Percentiles rank a stretch among this genome's conserved stretches.
Evolutionary conservation across 2,113 vertebrate genomes (phyloP).

Genomic region (Thymallus thymallus): DNA sequence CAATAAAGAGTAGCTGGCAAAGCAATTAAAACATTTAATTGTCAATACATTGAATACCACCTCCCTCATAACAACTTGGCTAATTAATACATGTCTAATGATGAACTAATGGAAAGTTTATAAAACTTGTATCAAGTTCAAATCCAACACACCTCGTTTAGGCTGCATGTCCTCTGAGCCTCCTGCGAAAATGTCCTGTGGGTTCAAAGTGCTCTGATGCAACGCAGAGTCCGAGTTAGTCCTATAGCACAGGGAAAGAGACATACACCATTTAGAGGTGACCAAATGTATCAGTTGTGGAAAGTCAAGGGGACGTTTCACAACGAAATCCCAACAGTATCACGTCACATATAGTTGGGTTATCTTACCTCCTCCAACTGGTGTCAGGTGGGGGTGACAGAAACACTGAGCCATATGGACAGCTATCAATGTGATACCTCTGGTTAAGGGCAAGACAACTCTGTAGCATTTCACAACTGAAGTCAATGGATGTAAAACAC

Average conservation of each 20-base stretch:
- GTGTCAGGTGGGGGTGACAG: slow-evolving; percentile 93
- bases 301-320: too few relatives aligned
- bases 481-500: not conserved
- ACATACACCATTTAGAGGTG: too few relatives aligned
- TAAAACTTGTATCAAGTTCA: too few relatives aligned
- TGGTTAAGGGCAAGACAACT: slow-evolving; percentile 59
- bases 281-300: too few relatives aligned
- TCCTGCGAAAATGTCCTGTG: slow-evolving; percentile 81
- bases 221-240: slow-evolving; percentile 97
- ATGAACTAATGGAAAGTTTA: too few relatives aligned
- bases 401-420: slow-evolving; percentile 92
- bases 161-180: slow-evolving; percentile 89
- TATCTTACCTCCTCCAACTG: slow-evolving; percentile 92
- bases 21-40: too few relatives aligned
- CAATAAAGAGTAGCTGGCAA: too few relatives aligned
- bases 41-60: too few relatives aligned
- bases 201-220: slow-evolving; percentile 93
- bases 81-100: too few relatives aligned
- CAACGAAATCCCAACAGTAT: not conserved
- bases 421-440: slow-evolving; percentile 82
- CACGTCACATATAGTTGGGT: too few relatives aligned
- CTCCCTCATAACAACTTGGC: too few relatives aligned
- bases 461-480: slow-evolving; percentile 12
- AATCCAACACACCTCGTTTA: slow-evolving; percentile 81
- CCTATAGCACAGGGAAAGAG: slow-evolving; percentile 65